A percentile compares a stretch with the other conserved stretches of the same genome.
phyloP scores from a whole-genome alignment of 2,113 vertebrate genomes.

The Rhea americana region DNA sequence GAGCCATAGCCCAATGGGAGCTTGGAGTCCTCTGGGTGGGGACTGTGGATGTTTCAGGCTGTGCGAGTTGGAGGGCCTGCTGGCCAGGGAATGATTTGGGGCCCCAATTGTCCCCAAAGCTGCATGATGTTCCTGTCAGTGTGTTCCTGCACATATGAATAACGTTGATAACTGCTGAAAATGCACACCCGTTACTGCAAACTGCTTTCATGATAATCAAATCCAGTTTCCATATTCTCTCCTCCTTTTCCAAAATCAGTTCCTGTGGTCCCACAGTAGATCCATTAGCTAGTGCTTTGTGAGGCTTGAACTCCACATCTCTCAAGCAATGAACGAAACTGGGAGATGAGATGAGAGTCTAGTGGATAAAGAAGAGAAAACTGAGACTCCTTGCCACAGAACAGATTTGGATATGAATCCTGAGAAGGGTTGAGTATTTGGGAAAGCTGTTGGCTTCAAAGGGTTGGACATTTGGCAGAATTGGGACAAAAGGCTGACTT shows the following conservation, averaged over 20 bases:
- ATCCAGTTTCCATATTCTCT: not conserved
- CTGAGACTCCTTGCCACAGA: not conserved
- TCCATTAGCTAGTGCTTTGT: not conserved
- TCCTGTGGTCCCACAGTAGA: not conserved
- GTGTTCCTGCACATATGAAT: not conserved
- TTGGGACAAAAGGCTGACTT: not conserved
- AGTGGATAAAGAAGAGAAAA: not conserved
- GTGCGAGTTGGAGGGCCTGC: not conserved
- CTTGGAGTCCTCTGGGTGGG: not conserved
- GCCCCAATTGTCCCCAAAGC: slow-evolving; percentile 4
- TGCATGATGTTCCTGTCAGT: not conserved
- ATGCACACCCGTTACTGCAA: not conserved
- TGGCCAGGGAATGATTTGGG: slow-evolving; percentile 33
- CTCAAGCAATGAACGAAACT: not conserved
- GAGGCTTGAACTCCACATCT: not conserved
- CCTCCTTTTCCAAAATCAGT: not conserved
- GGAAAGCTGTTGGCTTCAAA: not conserved
- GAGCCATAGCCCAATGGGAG: not conserved
- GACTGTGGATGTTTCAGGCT: slow-evolving; percentile 17
- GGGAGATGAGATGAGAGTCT: not conserved
- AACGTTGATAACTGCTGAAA: not conserved
- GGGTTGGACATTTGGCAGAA: not conserved
- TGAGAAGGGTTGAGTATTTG: not conserved
- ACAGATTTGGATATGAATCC: not conserved
- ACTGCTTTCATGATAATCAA: not conserved